phyloP scores from a whole-genome alignment of 2,888 invertebrate species.

The Apotomis turbidana region DNA sequence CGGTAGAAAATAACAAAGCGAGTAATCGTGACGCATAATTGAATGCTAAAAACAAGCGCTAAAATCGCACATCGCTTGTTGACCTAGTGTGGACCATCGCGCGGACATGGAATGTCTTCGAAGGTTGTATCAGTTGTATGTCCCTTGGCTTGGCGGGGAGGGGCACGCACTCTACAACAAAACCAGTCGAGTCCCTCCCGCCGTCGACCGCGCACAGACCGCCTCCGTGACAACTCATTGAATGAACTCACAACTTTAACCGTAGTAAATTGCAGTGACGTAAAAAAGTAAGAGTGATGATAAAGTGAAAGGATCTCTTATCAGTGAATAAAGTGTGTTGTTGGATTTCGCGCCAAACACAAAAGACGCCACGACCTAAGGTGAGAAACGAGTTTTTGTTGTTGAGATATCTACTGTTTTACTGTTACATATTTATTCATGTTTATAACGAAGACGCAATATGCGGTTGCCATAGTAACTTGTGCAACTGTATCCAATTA shows the following conservation, averaged over 20 bases:
- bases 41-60: conserved; percentile 18
- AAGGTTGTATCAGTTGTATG: conserved; percentile 52
- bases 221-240: conserved; percentile 47
- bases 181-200: conserved; percentile 67
- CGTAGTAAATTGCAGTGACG: conserved; percentile 52
- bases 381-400: conserved; percentile 35
- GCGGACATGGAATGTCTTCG: conserved; percentile 51
- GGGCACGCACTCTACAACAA: conserved; percentile 54
- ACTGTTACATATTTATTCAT: conserved; percentile 1
- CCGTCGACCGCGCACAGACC: conserved; percentile 54
- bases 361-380: conserved; percentile 36
- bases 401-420: conserved; percentile 6
- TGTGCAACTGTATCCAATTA: conserved; percentile 3
- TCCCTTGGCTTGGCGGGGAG: conserved; percentile 49
- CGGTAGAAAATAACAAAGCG: neutral
- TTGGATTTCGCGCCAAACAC: conserved; percentile 47
- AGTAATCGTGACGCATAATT: neutral
- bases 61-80: conserved; percentile 45
- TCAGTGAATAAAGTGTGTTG: conserved; percentile 39
- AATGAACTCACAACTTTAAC: conserved; percentile 59
- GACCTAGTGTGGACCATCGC: neutral
- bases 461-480: conserved; percentile 25
- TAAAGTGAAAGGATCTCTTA: conserved; percentile 67
- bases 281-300: conserved; percentile 67
- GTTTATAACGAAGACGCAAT: conserved; percentile 13